Evolutionary conservation across 1,140 invertebrate genomes (phyloP), one percentile per base, ranked within the genome.

Genomic region (Hesperophylax magnus): DNA sequence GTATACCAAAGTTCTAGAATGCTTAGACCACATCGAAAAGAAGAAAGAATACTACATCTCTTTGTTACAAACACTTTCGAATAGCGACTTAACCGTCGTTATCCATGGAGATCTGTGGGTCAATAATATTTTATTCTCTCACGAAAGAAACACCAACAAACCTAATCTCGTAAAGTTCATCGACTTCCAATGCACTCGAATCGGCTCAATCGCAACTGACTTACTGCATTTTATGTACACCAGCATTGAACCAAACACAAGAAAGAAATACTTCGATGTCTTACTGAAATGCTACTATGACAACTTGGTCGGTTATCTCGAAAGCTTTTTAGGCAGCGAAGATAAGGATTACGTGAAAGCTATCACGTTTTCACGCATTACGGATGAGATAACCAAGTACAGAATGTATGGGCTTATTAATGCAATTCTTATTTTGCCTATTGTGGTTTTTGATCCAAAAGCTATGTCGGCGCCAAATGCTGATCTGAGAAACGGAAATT

Each of bases 41-140:
- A 58, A 82, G n/a, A 18, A 61, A 20, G 74, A 79, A 15, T 31
- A 67, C 4, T 27, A 71, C 24, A 4, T 82, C 3, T 5, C 53
- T 1, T n/a, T 52, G 5, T 34, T 84, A 15, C 65, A 54, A 39
- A 52, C 22, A 9, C 17, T 20, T 7, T 72, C 63, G 14, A 74
- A 78, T 4, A 71, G n/a, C 22, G 58, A 78, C 34, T 17, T 75
- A 3, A 22, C 56, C 53, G 85, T 88, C 1, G 61, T 90, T 1
- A 86, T 65, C 18, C 90, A 91, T 67, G 90, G 90, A 0, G 90
- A 91, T 75, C 71, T 85, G 8, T 90, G 89, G 89, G 86, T 86
- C 11, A 89, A 90, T 67, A 90, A 90, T 79, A 84, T 89, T 6
- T 72, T 89, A 11, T 89, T 88, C 53, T 77, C 84, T 2, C 81